Base-by-base conservation (phyloP, 1,140 invertebrate species). In the Pygmarrhopalites habei region DNA sequence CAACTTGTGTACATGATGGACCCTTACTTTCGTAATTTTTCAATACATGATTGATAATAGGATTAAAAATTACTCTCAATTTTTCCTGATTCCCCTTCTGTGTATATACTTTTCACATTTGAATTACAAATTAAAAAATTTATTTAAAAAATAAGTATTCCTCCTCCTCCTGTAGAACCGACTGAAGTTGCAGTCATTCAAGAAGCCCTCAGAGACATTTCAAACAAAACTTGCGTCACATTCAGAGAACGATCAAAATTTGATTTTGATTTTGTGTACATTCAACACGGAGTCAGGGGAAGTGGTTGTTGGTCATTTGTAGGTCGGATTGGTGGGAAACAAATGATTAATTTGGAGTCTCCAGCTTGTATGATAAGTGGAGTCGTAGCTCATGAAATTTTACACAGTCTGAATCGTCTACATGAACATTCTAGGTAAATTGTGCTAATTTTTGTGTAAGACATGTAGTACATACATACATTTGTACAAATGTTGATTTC, bases 291-390 rank as follows among this genome's bases (percentile, higher is more conserved):
- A 3, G 39, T 28, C 10, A 7, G 26, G 14, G 47, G 47, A 25
- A 56, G 51, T 5, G 80, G 81, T n/a, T 83, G 82, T 61, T 82
- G 78, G 76, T 82, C 80, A 0, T 74, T 75, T 49, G 81, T 83
- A 1, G 82, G 82, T 2, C 73, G 79, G 19, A 17, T 30, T 1
- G 59, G 59, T 12, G 46, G 28, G 17, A 4, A 21, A 7, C 51
- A 62, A 51, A 32, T n/a, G 12, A 5, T 62, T 1, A 62, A 62
- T 46, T 25, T 62, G n/a, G 25, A 62, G 35, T 17, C 51, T 14
- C 49, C 60, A n/a, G 62, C 60, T 2, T 66, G 65, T 30, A 59
- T 53, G 56, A 49, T n/a, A 55, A 44, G 46, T 29, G n/a, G n/a
- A n/a, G n/a, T n/a, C n/a, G n/a, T n/a, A n/a, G n/a, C n/a, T n/a